Percentiles rank a stretch among this genome's conserved stretches.
These are phyloP conservation scores for Cheilosia vernalis DNA, from an alignment of 2,888 invertebrate species.

Conservation along the genomic window DNA sequence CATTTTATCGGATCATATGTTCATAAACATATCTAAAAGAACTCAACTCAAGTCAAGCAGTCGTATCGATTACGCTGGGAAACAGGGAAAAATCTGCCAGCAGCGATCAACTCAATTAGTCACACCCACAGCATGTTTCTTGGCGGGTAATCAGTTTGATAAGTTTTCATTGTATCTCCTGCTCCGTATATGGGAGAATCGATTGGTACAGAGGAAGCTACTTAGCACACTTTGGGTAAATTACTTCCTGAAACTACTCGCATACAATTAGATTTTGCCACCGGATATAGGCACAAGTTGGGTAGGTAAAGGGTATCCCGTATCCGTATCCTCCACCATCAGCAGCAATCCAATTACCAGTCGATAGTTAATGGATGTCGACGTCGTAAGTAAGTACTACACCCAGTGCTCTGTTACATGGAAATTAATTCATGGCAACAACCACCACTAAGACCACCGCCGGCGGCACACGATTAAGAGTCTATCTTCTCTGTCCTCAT, in stretches of 20 bases:
- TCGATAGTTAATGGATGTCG: conserved; percentile 58
- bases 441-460: neutral
- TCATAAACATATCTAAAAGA: conserved; percentile 20
- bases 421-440: conserved; percentile 45
- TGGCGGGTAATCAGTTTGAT: conserved; percentile 42
- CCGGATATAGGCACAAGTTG: conserved; percentile 27
- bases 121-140: conserved; percentile 65
- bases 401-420: conserved; percentile 26
- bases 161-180: conserved; percentile 32
- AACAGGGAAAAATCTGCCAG: conserved; percentile 47
- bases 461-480: conserved; percentile 48
- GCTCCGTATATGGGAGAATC: neutral
- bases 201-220: conserved; percentile 7
- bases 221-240: conserved; percentile 37
- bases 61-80: conserved; percentile 48
- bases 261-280: conserved; percentile 32
- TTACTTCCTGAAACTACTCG: conserved; percentile 29
- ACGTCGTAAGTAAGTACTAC: neutral
- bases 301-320: neutral
- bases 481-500: conserved; percentile 29
- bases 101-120: conserved; percentile 67
- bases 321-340: neutral
- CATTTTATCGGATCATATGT: conserved; percentile 60
- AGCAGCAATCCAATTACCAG: conserved; percentile 55
- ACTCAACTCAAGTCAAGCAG: conserved; percentile 15